Conservation (phyloP, 2,113 vertebrate genomes). For the Mirounga angustirostris region DNA sequence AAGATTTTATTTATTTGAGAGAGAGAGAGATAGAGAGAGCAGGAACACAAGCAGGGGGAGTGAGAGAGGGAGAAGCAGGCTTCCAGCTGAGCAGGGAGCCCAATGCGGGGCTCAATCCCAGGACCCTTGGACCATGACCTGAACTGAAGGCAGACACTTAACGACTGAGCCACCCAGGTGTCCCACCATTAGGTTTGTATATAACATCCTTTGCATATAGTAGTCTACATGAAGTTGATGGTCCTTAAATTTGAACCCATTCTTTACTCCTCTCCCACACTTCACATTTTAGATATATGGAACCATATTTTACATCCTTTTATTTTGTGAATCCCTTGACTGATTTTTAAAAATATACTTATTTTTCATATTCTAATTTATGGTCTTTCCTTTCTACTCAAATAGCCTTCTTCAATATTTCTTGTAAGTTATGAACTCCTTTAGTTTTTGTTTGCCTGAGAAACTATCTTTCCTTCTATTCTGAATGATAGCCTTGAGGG, state of each 20-base stretch:
- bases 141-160: no score
- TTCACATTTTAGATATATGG: neutral
- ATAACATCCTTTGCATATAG: no score
- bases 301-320: neutral
- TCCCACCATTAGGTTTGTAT: no score
- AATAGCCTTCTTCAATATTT: neutral
- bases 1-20: no score
- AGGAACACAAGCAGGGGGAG: no score
- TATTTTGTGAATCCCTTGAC: neutral
- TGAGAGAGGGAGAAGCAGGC: no score
- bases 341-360: neutral
- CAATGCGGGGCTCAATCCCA: no score
- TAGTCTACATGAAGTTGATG: no score
- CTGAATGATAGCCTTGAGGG: neutral
- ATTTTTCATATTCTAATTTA: neutral
- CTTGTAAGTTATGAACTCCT: neutral
- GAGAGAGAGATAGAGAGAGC: no score
- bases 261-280: neutral
- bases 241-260: neutral
- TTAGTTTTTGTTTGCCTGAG: neutral
- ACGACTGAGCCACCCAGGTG: no score
- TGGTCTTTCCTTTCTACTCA: neutral
- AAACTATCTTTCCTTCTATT: neutral
- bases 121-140: no score
- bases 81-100: no score